Evolutionary conservation across 2,113 vertebrate species (phyloP).

Genomic region (Rhegmatorhina hoffmannsi): DNA sequence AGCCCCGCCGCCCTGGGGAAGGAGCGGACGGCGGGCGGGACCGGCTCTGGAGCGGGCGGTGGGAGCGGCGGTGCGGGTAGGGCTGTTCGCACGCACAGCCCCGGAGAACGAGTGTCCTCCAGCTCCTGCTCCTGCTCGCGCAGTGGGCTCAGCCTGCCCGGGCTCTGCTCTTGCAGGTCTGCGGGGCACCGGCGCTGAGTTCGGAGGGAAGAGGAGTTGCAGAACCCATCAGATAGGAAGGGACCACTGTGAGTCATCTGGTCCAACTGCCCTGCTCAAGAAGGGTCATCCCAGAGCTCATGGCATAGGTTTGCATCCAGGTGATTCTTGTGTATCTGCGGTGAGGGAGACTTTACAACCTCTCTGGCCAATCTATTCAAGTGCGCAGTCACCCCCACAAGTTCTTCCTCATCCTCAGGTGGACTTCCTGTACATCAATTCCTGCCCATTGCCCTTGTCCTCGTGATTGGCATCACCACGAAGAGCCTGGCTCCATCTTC

Average conservation of each 20-base stretch:
- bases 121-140: background rate
- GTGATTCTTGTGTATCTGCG: background rate
- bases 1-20: background rate
- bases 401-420: background rate
- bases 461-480: background rate
- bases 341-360: too few species aligned
- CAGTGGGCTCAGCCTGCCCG: accelerated
- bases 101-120: accelerated
- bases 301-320: background rate
- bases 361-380: background rate
- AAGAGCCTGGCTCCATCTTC: background rate
- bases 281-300: background rate
- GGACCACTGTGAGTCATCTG: background rate
- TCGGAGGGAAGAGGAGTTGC: background rate
- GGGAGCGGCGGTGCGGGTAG: background rate
- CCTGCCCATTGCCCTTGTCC: background rate
- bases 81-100: accelerated
- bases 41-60: accelerated
- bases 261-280: background rate
- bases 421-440: background rate
- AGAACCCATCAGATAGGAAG: background rate
- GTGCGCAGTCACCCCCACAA: background rate
- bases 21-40: background rate
- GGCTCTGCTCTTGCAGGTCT: too few species aligned
- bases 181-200: accelerated